Base-by-base conservation (phyloP, 2,888 invertebrate species). In the Eurytoma californica region DNA sequence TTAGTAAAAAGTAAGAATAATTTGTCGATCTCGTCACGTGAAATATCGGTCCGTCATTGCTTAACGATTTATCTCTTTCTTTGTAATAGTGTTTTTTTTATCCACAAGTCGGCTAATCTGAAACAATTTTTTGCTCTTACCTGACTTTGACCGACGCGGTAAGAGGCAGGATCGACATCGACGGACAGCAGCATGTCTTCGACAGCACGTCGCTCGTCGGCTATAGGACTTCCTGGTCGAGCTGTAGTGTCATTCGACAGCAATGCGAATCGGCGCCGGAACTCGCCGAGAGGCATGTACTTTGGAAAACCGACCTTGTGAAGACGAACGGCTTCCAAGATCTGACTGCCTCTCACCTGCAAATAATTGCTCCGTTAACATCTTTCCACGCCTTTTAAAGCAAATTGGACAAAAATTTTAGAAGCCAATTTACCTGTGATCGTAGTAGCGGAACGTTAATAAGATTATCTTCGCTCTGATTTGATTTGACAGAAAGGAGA, bases 231-330 rank as follows among this genome's bases (percentile, higher is more conserved):
- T 81, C 90, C 91, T 14, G 91, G 88, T 13, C 91, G 88, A 57
- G 89, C 87, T 73, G 89, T 88, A 55, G 90, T 88, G 30, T 91
- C 91, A 65, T 84, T 89, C 0, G 92, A 91, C 78, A 94, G 85
- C 24, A 94, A 91, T 72, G 94, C 93, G 90, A 96, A 97, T 88
- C 97, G 94, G 84, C 97, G 93, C 76, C 96, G 93, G 88, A 98
- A 98, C 89, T 98, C 98, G 16, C 94, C 93, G 79, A 97, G 93
- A 79, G 95, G 96, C 93, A 98, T 94, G 86, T 95, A 95, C 88
- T 97, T 97, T 0, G 98, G 98, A 91, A 96, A 98, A 30, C 98
- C 98, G 90, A 97, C 96, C 87, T 98, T 97, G 92, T 97, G 95
- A 80, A 98, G 92, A 28, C 98, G 93, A 0, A 97, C 95, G 0